Evolutionary conservation across 2,888 invertebrate genomes (phyloP), one percentile per base, ranked within the genome.

Genomic region (Ferrisia virgata): DNA sequence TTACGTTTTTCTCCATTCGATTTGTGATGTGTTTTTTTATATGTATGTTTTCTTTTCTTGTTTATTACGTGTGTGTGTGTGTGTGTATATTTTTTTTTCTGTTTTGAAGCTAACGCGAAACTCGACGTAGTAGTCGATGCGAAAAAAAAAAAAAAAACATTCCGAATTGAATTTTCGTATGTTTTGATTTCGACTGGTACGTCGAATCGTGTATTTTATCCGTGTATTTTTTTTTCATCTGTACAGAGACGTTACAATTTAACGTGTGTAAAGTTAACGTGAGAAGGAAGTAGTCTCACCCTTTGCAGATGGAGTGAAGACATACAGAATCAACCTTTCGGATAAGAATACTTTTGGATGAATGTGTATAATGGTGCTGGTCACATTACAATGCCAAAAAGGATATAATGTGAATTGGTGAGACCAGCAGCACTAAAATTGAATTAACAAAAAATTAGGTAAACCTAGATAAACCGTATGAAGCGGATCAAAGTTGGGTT

Each of bases 1-100:
- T 69, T 31, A 31, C n/a, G 72, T 72, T 72, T 72, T 72, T 72
- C 72, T 72, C 13, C 72, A 72, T 72, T 72, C 72, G 72, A 72
- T 72, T 72, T 72, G 72, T 72, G 15, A 18, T 36, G 72, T 72
- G 72, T 72, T 33, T 72, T 72, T 72, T 33, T 72, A 25, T 72
- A n/a, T 72, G 18, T 64, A 25, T 11, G 25, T 28, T 64, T 25
- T 64, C 9, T 2, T 64, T 64, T 64, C 28, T n/a, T 64, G 58
- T 64, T 25, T 18, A 18, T 53, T 64, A 64, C 58, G 58, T 64
- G 58, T 64, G 6, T 64, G 43, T 64, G 5, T 5, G 39, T 8
- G 11, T 39, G 39, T 39, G 39, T 39, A 39, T 11, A 8, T 64
- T 18, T 47, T 47, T 47, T 5, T 47, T 18, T 18, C 18, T 40